Evolutionary conservation across 1,140 invertebrate genomes (phyloP), one percentile per base, ranked within the genome.

Genomic region (Leguminivora glycinivorella): DNA sequence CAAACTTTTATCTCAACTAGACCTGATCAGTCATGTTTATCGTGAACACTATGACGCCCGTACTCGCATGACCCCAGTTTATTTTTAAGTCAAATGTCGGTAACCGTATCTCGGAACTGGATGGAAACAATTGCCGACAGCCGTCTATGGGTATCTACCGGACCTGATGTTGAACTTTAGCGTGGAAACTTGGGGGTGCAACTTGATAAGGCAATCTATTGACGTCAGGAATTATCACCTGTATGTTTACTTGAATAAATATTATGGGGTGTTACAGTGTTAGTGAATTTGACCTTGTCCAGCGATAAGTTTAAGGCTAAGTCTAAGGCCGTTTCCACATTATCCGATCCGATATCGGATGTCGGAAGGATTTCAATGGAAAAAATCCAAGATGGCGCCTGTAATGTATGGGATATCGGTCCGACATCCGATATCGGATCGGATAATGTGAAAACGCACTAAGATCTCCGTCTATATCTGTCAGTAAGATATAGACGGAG

Each of bases 161-260:
- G 10, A 60, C 26, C 58, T n/a, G 58, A n/a, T 63, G 25, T 34
- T 63, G 25, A 63, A 63, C 58, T 25, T 63, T 26, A 25, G 56
- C 69, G 69, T 73, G 71, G 67, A 75, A 72, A 71, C 71, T 70
- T 71, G 70, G 25, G 29, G 26, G 6, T 29, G 3, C 4, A n/a
- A 60, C 56, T n/a, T 14, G 58, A 63, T 63, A 63, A 63, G 25
- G 4, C 12, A 26, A 73, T 70, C 25, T 12, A 31, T 38, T 58
- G 25, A 69, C 34, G 26, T 58, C 56, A 29, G 19, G 12, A 17
- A 19, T 69, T 56, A 69, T 56, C 56, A 56, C 52, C 68, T 47
- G 25, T 56, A 5, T 52, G 24, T 43, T 68, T 52, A 52, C 47
- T 52, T 22, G 47, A 10, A 10, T 7, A 22, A 52, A 52, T 43